Evolutionary conservation across 2,113 vertebrate genomes (phyloP).

Genomic region (Euleptes europaea): DNA sequence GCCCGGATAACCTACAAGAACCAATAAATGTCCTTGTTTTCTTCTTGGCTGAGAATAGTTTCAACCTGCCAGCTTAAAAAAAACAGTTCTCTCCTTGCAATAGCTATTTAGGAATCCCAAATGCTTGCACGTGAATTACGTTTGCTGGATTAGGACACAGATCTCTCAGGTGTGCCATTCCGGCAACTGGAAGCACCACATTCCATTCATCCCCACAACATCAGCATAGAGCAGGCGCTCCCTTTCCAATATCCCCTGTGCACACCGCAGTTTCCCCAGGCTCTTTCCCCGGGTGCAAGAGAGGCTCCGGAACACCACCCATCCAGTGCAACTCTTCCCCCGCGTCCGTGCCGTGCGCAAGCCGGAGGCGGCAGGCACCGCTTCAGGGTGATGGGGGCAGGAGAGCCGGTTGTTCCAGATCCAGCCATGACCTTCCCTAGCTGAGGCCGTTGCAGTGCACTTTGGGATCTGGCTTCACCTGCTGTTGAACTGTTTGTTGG

Average conservation of each 20-base stretch:
- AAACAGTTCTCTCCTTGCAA: not conserved
- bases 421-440: not conserved
- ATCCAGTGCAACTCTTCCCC: not conserved
- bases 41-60: not conserved
- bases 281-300: not conserved
- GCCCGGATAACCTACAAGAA: too few species aligned
- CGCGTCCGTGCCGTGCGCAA: not conserved
- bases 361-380: not conserved
- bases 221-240: not conserved
- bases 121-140: not conserved
- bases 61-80: not conserved
- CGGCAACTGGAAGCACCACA: not conserved
- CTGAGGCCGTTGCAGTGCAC: not conserved
- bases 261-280: not conserved
- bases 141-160: not conserved
- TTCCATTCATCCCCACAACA: not conserved
- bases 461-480: not conserved
- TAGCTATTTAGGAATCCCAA: not conserved
- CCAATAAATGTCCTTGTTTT: not conserved
- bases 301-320: not conserved
- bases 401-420: not conserved
- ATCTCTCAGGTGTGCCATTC: not conserved
- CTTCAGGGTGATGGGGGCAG: not conserved
- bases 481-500: too few species aligned
- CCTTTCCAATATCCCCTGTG: not conserved